Conservation (phyloP, 2,888 invertebrate species). For the Temnothorax ravouxi region DNA sequence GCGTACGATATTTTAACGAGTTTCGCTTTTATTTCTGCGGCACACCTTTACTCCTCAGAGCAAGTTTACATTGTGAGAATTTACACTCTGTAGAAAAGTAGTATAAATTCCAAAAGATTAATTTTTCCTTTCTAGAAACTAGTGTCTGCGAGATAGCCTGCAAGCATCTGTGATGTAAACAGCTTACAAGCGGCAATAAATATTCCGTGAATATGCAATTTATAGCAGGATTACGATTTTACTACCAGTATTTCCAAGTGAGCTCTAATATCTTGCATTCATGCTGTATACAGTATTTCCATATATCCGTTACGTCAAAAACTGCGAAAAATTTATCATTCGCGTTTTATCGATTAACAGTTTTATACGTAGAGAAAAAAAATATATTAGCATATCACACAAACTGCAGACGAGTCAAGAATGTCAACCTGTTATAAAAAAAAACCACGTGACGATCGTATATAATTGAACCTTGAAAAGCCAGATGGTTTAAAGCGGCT, state of each 20-base stretch:
- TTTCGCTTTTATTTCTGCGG: not conserved
- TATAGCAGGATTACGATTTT: slow-evolving; percentile 21
- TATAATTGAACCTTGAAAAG: slow-evolving; percentile 7
- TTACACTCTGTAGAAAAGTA: not conserved
- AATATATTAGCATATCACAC: not conserved
- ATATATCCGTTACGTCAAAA: slow-evolving; percentile 6
- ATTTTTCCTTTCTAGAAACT: not conserved
- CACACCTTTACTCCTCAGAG: not conserved
- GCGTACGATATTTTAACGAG: slow-evolving; percentile 18
- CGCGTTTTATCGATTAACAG: not conserved
- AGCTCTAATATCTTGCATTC: slow-evolving; percentile 14
- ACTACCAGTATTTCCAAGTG: slow-evolving; percentile 2
- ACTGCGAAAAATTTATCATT: slow-evolving; percentile 1
- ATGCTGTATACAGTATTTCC: not conserved
- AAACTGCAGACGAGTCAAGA: not conserved
- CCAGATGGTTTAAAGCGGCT: not conserved
- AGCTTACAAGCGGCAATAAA: slow-evolving; percentile 19
- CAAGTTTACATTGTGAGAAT: not conserved
- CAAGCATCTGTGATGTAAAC: not conserved
- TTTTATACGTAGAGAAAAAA: not conserved
- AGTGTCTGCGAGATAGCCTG: not conserved
- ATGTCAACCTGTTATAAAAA: slow-evolving; percentile 5
- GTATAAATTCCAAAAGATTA: not conserved
- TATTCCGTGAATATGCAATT: slow-evolving; percentile 18
- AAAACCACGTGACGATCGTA: not conserved